Percentiles rank a stretch among this genome's conserved stretches.
Conservation (phyloP, 2,888 invertebrate genomes). For the Apodemia zela region DNA sequence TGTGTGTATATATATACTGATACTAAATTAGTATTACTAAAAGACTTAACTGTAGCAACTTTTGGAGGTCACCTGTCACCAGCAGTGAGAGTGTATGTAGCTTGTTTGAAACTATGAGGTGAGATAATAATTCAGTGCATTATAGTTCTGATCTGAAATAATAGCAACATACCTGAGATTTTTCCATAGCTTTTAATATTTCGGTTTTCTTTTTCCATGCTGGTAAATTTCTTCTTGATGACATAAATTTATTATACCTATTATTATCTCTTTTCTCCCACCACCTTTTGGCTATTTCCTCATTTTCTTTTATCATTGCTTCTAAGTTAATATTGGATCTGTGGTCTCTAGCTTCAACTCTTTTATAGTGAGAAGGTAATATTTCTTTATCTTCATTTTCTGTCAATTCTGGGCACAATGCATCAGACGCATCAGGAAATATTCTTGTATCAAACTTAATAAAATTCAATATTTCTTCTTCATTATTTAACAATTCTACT, state of each 20-base stretch:
- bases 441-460: constrained; percentile 76
- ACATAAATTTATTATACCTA: constrained; percentile 84
- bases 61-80: too few relatives aligned
- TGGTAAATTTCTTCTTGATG: constrained; percentile 83
- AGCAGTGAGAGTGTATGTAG: too few relatives aligned
- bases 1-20: too few relatives aligned
- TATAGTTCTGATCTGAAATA: neutral
- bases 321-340: constrained; percentile 72
- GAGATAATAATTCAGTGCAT: too few relatives aligned
- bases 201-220: constrained; percentile 86
- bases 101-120: too few relatives aligned
- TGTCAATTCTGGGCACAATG: constrained; percentile 81
- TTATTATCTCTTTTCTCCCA: constrained; percentile 79
- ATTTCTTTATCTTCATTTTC: constrained; percentile 51
- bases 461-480: constrained; percentile 82
- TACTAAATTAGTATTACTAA: too few relatives aligned
- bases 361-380: constrained; percentile 83
- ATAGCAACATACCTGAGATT: constrained; percentile 73
- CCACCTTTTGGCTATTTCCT: constrained; percentile 81
- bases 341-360: constrained; percentile 79
- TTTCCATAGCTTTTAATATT: constrained; percentile 83
- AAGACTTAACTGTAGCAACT: too few relatives aligned
- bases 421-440: constrained; percentile 76
- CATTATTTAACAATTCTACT: constrained; percentile 85
- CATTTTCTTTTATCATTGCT: constrained; percentile 81